These are phyloP conservation scores for Nasonia giraulti DNA, from an alignment of 1,140 invertebrate genomes.

Conservation along the genomic window DNA sequence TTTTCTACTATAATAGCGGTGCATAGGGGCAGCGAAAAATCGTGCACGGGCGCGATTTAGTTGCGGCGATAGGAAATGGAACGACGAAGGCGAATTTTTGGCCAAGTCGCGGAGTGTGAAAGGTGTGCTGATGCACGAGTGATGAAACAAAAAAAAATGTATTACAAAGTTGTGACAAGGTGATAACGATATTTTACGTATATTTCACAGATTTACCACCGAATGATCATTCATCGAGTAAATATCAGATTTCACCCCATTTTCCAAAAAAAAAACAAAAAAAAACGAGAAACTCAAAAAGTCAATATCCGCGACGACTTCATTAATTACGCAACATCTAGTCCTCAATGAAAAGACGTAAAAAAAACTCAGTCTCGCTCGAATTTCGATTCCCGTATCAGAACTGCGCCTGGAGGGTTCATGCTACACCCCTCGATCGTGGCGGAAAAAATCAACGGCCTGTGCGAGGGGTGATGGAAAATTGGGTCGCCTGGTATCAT, in stretches of 20 bases:
- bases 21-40: neutral
- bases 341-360: neutral
- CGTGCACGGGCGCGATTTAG: too few species aligned
- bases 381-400: constrained; percentile 2
- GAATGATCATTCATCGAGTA: neutral
- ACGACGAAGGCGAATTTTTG: too few species aligned
- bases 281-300: too few species aligned
- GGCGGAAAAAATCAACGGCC: constrained; percentile 1
- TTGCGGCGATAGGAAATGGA: too few species aligned
- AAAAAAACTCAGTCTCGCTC: neutral
- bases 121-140: too few species aligned
- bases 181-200: too few species aligned
- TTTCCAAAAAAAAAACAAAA: neutral
- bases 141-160: too few species aligned
- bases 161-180: too few species aligned
- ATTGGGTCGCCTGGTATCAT: neutral
- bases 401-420: neutral
- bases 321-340: neutral
- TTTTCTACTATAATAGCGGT: neutral
- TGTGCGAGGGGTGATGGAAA: neutral
- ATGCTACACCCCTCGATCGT: neutral
- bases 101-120: too few species aligned
- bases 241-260: neutral
- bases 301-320: neutral
- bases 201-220: too few species aligned